A percentile compares a stretch with the other conserved stretches of the same genome.
Evolutionary conservation across 2,888 invertebrate genomes (phyloP).

Genomic region (Meiosimyza decipiens): DNA sequence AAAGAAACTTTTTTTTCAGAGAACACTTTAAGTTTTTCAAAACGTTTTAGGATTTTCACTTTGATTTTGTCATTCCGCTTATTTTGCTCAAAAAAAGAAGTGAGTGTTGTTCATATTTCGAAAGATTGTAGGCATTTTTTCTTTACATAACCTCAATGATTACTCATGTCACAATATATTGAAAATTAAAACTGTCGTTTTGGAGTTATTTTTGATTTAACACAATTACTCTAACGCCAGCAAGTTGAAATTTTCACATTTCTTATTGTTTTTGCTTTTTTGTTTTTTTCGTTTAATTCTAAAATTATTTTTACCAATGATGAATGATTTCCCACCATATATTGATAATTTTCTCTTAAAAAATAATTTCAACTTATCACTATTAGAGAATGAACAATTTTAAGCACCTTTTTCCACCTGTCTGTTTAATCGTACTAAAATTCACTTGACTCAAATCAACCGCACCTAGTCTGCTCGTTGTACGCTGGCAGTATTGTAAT

Average conservation of each 20-base stretch:
- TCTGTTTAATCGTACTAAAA: slow-evolving; percentile 54
- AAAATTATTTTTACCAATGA: not conserved
- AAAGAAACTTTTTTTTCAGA: no score
- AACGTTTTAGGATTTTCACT: no score
- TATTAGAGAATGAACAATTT: not conserved
- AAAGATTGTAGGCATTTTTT: no score
- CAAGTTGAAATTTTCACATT: not conserved
- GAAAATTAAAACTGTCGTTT: no score
- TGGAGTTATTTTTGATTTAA: not conserved
- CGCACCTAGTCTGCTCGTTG: slow-evolving; percentile 44
- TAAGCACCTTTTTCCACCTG: slow-evolving; percentile 58
- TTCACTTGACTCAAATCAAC: slow-evolving; percentile 42
- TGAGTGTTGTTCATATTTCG: no score
- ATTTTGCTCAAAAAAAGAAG: no score
- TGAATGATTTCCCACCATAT: not conserved
- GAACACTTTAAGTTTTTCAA: no score
- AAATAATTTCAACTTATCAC: no score
- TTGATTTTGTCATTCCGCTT: no score
- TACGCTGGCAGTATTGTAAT: slow-evolving; percentile 32
- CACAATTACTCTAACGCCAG: slow-evolving; percentile 14
- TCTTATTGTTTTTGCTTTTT: slow-evolving; percentile 20
- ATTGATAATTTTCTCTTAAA: no score
- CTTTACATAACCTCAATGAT: no score
- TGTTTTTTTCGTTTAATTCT: not conserved
- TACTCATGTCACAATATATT: no score